These are phyloP conservation scores for Pteronotus mesoamericanus DNA, from an alignment of 2,797 vertebrate genomes.

Conservation along the genomic window DNA sequence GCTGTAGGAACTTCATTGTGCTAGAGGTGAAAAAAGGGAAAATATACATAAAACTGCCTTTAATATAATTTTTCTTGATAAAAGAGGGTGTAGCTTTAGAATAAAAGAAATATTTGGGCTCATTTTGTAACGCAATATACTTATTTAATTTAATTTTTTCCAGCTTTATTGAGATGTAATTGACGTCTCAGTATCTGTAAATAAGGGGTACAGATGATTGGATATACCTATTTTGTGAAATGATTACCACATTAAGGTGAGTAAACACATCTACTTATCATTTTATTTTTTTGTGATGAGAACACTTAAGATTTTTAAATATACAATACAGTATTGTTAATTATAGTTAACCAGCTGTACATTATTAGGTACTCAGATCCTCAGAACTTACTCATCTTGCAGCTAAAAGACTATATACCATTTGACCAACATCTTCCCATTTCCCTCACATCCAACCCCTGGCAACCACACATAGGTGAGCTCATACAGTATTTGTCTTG, in stretches of 20 bases:
- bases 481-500: neutral
- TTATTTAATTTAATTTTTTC: neutral
- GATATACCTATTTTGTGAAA: neutral
- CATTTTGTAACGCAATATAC: neutral
- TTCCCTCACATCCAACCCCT: neutral
- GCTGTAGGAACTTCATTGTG: neutral
- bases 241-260: neutral
- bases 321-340: neutral
- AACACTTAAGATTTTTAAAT: neutral
- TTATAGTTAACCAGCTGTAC: neutral
- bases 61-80: neutral
- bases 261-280: neutral
- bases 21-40: neutral
- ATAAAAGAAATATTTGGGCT: neutral
- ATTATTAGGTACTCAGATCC: neutral
- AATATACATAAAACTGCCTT: neutral
- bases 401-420: neutral
- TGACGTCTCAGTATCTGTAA: neutral
- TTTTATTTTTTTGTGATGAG: neutral
- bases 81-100: constrained; percentile 13
- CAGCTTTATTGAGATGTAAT: neutral
- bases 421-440: neutral
- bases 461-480: neutral
- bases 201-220: neutral
- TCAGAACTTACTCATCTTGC: neutral